These are phyloP conservation scores for Pelecanoides urinatrix DNA, from an alignment of 2,113 vertebrate species.

Conservation along the genomic window DNA sequence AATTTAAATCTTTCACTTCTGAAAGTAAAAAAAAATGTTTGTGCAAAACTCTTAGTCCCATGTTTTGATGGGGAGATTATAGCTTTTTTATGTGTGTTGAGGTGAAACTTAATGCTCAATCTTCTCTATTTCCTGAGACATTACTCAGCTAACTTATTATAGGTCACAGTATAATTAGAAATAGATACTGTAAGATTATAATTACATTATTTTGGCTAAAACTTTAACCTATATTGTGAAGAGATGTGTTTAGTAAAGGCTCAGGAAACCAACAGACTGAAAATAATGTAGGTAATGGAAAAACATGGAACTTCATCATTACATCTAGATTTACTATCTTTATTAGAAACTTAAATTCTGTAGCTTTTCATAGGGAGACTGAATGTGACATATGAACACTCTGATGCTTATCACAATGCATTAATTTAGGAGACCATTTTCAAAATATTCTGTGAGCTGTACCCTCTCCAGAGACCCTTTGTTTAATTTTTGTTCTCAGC, in stretches of 20 bases:
- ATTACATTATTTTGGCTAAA: conserved; percentile 14
- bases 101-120: background rate
- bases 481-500: background rate
- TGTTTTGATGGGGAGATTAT: background rate
- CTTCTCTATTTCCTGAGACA: background rate
- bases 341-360: background rate
- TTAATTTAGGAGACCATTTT: background rate
- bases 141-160: conserved; percentile 53
- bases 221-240: conserved; percentile 25
- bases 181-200: conserved; percentile 6
- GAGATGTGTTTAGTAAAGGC: conserved; percentile 26
- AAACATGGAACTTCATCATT: background rate
- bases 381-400: background rate
- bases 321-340: background rate
- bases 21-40: background rate
- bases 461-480: background rate
- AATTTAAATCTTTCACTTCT: background rate
- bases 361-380: background rate
- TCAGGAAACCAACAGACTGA: conserved; percentile 2
- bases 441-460: background rate
- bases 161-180: conserved; percentile 37
- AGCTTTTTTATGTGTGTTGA: background rate
- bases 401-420: background rate
- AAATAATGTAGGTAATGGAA: background rate
- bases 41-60: background rate